Percentiles rank a stretch among this genome's conserved stretches.
Evolutionary conservation across 2,797 vertebrate species (phyloP).

Genomic region (Ciconia nigra): DNA sequence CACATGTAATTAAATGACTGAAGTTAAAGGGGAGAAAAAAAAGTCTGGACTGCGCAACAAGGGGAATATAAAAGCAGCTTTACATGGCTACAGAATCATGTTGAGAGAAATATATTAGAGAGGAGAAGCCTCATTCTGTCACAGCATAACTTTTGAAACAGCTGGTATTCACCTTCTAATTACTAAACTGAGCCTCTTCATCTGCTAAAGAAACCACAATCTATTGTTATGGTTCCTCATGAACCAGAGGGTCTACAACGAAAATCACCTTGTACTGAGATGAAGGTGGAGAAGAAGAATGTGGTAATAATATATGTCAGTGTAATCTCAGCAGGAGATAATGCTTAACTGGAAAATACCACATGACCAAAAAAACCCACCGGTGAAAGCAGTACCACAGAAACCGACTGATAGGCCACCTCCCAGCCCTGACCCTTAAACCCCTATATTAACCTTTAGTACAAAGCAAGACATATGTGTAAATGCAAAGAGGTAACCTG

Average conservation of each 20-base stretch:
- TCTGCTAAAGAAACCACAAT: not conserved
- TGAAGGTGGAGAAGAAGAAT: not conserved
- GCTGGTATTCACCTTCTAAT: not conserved
- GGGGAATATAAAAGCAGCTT: not conserved
- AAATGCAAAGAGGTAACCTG: not conserved
- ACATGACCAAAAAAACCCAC: not conserved
- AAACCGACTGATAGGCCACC: rapidly evolving
- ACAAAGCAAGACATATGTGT: not conserved
- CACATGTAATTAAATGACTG: not conserved
- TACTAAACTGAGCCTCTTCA: not conserved
- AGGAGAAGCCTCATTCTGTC: not conserved
- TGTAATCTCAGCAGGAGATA: not conserved
- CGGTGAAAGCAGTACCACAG: not conserved
- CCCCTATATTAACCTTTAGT: not conserved
- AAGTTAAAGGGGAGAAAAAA: not conserved
- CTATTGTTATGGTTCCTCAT: not conserved
- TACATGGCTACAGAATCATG: not conserved
- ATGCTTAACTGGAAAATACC: not conserved
- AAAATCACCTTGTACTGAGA: not conserved
- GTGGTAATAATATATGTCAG: not conserved
- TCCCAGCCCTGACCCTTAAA: not conserved
- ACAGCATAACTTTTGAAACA: not conserved
- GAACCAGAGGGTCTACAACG: not conserved
- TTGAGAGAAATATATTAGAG: not conserved
- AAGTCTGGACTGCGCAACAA: not conserved